These are phyloP conservation scores for Coptodon rendalli DNA, from an alignment of 2,113 vertebrate species.

Conservation along the genomic window DNA sequence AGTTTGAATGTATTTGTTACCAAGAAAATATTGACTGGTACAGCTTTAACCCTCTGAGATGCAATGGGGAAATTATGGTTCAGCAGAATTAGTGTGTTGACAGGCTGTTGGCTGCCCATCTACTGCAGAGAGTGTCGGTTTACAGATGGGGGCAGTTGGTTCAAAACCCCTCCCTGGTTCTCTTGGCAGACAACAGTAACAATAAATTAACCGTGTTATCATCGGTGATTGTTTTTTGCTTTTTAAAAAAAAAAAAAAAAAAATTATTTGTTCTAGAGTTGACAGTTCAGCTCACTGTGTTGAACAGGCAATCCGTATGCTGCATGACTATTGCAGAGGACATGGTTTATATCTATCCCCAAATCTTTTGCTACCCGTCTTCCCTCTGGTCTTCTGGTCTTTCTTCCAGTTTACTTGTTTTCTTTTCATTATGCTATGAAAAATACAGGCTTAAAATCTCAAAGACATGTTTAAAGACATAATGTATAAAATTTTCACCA, in stretches of 20 bases:
- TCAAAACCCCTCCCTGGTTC: neutral
- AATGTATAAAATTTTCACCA: neutral
- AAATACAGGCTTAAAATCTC: neutral
- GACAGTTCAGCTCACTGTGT: neutral
- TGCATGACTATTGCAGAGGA: neutral
- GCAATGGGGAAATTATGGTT: neutral
- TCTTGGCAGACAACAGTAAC: neutral
- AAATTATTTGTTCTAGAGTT: neutral
- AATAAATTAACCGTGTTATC: neutral
- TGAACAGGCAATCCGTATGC: neutral
- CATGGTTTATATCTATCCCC: neutral
- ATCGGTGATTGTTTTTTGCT: neutral
- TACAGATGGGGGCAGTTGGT: neutral
- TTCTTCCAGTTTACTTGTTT: neutral
- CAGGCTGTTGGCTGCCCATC: neutral
- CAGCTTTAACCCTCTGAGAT: neutral
- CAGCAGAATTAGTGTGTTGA: neutral
- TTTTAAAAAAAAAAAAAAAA: accelerated
- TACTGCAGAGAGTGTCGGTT: neutral
- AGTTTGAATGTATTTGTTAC: neutral
- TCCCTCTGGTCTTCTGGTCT: neutral
- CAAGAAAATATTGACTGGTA: neutral
- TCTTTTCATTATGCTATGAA: neutral
- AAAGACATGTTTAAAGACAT: neutral
- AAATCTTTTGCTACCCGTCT: neutral